phyloP scores from a whole-genome alignment of 2,888 invertebrate genomes.

The Phragmatobia fuliginosa region DNA sequence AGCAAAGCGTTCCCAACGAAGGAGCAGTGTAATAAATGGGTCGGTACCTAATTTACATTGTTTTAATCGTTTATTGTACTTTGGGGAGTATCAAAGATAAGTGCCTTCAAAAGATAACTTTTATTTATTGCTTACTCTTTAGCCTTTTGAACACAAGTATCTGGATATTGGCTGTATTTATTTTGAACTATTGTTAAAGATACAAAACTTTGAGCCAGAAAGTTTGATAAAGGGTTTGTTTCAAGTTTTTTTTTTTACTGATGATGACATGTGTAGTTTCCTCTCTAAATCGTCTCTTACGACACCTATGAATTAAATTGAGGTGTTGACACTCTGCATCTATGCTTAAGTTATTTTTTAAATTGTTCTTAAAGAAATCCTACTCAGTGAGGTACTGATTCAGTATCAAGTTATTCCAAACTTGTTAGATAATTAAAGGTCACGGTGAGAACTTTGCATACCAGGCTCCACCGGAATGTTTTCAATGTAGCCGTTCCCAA shows the following conservation, averaged over 20 bases:
- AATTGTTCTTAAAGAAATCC: conserved; percentile 26
- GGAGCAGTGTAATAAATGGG: conserved; percentile 27
- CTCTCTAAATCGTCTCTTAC: too few relatives aligned
- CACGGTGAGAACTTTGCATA: conserved; percentile 36
- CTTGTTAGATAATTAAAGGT: conserved; percentile 45
- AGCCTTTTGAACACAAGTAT: conserved; percentile 14
- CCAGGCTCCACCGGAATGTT: conserved; percentile 20
- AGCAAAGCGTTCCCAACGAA: conserved; percentile 23
- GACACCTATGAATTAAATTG: too few relatives aligned
- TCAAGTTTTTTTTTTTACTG: too few relatives aligned
- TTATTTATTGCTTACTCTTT: conserved; percentile 18
- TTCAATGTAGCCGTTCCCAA: conserved; percentile 24
- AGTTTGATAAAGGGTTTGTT: not conserved
- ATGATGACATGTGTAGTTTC: too few relatives aligned
- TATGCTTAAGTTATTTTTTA: not conserved
- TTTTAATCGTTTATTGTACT: conserved; percentile 37
- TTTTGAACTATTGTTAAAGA: not conserved
- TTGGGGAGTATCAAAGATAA: conserved; percentile 29
- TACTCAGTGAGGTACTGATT: conserved; percentile 37
- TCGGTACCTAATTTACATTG: conserved; percentile 40
- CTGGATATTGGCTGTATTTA: not conserved
- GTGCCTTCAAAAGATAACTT: conserved; percentile 19
- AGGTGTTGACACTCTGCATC: too few relatives aligned
- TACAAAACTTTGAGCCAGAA: too few relatives aligned
- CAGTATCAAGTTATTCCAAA: conserved; percentile 40